Evolutionary conservation across 2,888 invertebrate genomes (phyloP), one percentile per base, ranked within the genome.

Genomic region (Eupithecia abbreviata): DNA sequence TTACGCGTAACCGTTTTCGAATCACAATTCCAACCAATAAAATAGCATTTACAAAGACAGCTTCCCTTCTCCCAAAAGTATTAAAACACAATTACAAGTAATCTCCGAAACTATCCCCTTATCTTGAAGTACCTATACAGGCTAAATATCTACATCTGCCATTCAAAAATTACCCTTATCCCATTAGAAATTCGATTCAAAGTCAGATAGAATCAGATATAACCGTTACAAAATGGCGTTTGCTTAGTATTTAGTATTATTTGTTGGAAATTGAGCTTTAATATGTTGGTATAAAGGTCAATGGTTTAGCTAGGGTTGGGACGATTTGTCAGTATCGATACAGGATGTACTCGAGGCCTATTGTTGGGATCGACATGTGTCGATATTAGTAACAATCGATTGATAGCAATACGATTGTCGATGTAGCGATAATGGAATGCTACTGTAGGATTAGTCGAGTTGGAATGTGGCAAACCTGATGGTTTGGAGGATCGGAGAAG

Each of bases 281-380:
- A 76, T 0, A 0, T 12, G 3, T 51, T 2, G 2, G 0, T 0
- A 78, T 85, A 88, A 84, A 81, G 84, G 76, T 73, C 10, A 55
- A 10, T 78, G 70, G 69, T 58, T 77, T 43, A 69, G 72, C 72
- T 65, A 45, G 67, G 30, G 79, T 75, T 73, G 81, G 58, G 79
- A 58, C 67, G 75, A 73, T 86, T 82, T 82, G 77, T 80, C 83
- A 82, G 85, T 81, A 71, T 80, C 76, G 84, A 84, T 86, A 87
- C 88, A 90, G 91, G 92, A 92, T 91, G 91, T 92, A 86, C 88
- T 90, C 84, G 82, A 87, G 82, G 83, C 84, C 83, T 84, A 90
- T 92, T 91, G 93, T 92, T 87, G 87, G 82, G 85, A 89, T 89
- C 90, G 91, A 90, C 92, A 92, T 93, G 92, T 93, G 93, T 92